Base-by-base conservation (phyloP, 1,140 invertebrate species). In the Drosophila teissieri region DNA sequence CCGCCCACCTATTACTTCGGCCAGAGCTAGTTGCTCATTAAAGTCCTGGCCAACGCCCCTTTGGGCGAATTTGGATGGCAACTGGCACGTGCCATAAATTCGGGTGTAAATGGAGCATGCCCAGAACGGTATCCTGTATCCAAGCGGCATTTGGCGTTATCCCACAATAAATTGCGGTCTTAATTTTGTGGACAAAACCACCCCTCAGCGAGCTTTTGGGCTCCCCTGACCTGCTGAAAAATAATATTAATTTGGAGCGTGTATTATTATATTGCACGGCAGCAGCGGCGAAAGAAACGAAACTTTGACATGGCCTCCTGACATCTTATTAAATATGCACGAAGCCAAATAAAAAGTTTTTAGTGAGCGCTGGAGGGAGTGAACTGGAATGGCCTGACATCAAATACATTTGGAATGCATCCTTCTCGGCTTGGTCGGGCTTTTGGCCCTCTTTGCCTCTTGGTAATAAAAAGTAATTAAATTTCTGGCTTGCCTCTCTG, bases 211-310 rank as follows among this genome's bases (percentile, higher is more conserved):
- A 36, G 48, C 40, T 24, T 22, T 54, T 5, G 27, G 1, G 8
- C 27, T 40, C 11, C 40, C 65, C 63, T 11, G 31, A 10, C 31
- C 31, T 31, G 31, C 15, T 46, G 15, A 36, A 39, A 84, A 84
- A 84, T 84, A 77, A 84, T 84, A 84, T 84, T 84, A 84, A 84
- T 84, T 84, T 85, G 76, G 72, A 80, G 77, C 80, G 62, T 84
- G 65, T 80, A 76, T 85, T 84, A 79, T 84, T 84, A 76, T 67
- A 75, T 72, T 65, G 53, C 75, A 57, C 57, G 74, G 65, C 74
- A 61, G 39, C 65, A 44, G 49, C 60, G 37, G 67, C 31, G 7
- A 31, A 10, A 2, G 31, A 31, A 8, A 40, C 51, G 34, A 70
- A 78, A 78, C 74, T 78, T 83, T 83, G 80, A 83, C 80, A 78